phyloP scores from a whole-genome alignment of 2,113 vertebrate genomes.

The Phoxinus phoxinus region DNA sequence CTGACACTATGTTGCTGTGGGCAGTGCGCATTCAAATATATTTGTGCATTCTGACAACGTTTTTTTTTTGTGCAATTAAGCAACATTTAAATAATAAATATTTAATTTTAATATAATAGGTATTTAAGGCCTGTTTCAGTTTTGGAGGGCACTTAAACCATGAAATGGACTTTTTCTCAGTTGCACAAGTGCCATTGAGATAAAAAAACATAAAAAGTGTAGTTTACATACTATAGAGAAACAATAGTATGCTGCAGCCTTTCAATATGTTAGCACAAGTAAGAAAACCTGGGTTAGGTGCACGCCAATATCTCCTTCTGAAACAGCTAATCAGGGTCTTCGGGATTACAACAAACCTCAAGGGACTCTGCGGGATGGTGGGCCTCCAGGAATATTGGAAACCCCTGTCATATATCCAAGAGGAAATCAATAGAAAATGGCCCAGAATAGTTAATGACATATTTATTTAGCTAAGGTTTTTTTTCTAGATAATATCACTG shows the following conservation, averaged over 20 bases:
- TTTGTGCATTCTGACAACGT: no score
- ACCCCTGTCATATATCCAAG: not conserved
- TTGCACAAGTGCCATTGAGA: no score
- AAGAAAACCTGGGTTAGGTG: not conserved
- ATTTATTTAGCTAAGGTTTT: not conserved
- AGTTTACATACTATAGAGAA: not conserved
- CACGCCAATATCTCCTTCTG: not conserved
- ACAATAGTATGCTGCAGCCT: not conserved
- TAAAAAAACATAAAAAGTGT: not conserved
- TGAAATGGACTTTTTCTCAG: not conserved
- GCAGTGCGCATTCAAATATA: no score
- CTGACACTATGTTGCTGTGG: no score
- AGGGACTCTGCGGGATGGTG: not conserved
- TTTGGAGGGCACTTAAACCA: no score
- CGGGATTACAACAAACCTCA: not conserved
- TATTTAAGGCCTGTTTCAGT: no score
- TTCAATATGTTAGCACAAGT: not conserved
- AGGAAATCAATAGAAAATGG: not conserved
- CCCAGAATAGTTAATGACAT: not conserved
- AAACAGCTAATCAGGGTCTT: not conserved
- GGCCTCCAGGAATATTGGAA: not conserved
- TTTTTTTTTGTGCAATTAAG: no score
- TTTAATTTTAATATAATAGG: no score
- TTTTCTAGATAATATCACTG: not conserved
- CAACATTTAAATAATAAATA: no score